phyloP scores from a whole-genome alignment of 2,797 vertebrate species.

The Protonibea diacanthus region DNA sequence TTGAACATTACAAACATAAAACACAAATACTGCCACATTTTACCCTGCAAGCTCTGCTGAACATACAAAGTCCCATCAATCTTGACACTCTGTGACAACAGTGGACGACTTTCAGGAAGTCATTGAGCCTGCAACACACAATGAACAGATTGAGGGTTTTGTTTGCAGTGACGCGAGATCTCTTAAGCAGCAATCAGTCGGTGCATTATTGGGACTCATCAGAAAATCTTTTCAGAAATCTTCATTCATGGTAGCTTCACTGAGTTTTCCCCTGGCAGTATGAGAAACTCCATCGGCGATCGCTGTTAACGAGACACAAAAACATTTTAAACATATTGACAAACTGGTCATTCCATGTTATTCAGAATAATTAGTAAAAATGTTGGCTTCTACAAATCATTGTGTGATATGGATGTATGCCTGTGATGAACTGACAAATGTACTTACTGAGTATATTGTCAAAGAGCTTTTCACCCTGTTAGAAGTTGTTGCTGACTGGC shows the following conservation, averaged over 20 bases:
- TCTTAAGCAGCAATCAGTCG: too few relatives aligned
- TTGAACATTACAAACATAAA: neutral
- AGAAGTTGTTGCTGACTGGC: conserved; percentile 4
- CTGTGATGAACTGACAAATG: neutral
- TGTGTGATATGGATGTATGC: neutral
- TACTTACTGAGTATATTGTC: neutral
- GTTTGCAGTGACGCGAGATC: too few relatives aligned
- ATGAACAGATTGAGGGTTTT: too few relatives aligned
- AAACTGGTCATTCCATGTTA: neutral
- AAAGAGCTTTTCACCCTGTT: conserved; percentile 21
- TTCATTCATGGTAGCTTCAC: conserved; percentile 4
- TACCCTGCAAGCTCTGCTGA: too few relatives aligned
- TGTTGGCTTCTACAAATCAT: too few relatives aligned
- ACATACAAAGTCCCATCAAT: neutral
- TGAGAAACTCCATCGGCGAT: conserved; percentile 14
- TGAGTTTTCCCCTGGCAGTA: neutral
- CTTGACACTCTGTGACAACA: neutral
- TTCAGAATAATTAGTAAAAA: neutral
- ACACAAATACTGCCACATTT: neutral
- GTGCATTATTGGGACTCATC: neutral
- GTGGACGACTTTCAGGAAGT: neutral
- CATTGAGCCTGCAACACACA: neutral
- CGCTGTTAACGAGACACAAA: neutral
- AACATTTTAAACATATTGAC: too few relatives aligned
- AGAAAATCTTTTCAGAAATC: too few relatives aligned